A percentile compares a stretch with the other conserved stretches of the same genome.
Evolutionary conservation across 2,888 invertebrate species (phyloP).

Genomic region (Agrotis segetum): DNA sequence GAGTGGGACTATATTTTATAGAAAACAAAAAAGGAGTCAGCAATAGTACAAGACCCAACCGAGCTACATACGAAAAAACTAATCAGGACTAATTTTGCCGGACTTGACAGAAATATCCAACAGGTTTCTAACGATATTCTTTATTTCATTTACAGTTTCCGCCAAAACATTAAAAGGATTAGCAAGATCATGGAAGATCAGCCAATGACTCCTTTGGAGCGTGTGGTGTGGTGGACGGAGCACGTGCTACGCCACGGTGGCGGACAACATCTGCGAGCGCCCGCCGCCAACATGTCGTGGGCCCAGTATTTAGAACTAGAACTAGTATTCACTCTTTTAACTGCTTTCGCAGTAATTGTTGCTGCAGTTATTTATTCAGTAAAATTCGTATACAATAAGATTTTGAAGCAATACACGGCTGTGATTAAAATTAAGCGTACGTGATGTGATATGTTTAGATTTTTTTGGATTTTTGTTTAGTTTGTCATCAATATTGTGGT

Average conservation of each 20-base stretch:
- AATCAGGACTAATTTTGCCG: too few relatives aligned
- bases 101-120: too few relatives aligned
- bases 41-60: too few relatives aligned
- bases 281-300: slow-evolving; percentile 45
- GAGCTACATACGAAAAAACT: too few relatives aligned
- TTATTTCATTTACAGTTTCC: slow-evolving; percentile 24
- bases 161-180: slow-evolving; percentile 16
- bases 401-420: background rate
- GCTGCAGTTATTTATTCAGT: background rate
- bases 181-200: slow-evolving; percentile 31
- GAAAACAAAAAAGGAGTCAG: too few relatives aligned
- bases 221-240: slow-evolving; percentile 87
- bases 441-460: background rate
- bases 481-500: too few relatives aligned
- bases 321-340: slow-evolving; percentile 15
- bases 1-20: too few relatives aligned
- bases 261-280: slow-evolving; percentile 53
- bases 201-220: slow-evolving; percentile 61
- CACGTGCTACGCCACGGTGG: slow-evolving; percentile 56
- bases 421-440: slow-evolving; percentile 16
- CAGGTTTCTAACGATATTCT: too few relatives aligned
- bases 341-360: background rate
- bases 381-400: background rate
- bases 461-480: background rate
- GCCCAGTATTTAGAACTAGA: slow-evolving; percentile 33